A percentile compares a stretch with the other conserved stretches of the same genome.
phyloP scores from a whole-genome alignment of 2,888 invertebrate genomes.

The Agriopis leucophaearia region DNA sequence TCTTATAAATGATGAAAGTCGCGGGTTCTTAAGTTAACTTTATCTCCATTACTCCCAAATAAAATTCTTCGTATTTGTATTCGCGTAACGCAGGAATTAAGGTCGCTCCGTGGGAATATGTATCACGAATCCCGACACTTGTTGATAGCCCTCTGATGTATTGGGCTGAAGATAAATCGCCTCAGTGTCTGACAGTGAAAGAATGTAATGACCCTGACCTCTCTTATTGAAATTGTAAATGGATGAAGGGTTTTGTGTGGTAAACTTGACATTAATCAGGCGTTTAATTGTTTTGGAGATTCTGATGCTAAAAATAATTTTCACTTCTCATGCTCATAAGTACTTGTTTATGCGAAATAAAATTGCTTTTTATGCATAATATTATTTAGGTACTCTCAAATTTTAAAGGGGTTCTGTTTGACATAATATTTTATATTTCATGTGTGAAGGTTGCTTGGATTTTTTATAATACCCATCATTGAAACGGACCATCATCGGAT shows the following conservation, averaged over 20 bases:
- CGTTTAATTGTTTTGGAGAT: slow-evolving; percentile 6
- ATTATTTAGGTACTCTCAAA: too few species aligned
- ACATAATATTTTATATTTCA: too few species aligned
- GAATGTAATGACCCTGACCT: slow-evolving; percentile 55
- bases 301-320: neutral
- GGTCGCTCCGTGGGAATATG: slow-evolving; percentile 29
- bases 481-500: too few species aligned
- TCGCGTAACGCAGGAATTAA: slow-evolving; percentile 23
- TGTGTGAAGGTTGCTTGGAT: too few species aligned
- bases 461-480: too few species aligned
- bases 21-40: slow-evolving; percentile 1
- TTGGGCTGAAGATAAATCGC: slow-evolving; percentile 65
- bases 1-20: too few species aligned
- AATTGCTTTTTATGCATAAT: too few species aligned
- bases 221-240: slow-evolving; percentile 43
- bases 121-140: slow-evolving; percentile 69
- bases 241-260: slow-evolving; percentile 38
- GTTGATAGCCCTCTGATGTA: slow-evolving; percentile 75
- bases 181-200: slow-evolving; percentile 57
- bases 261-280: slow-evolving; percentile 33
- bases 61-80: slow-evolving; percentile 20
- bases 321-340: too few species aligned
- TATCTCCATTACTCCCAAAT: slow-evolving; percentile 5
- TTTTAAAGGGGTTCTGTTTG: too few species aligned
- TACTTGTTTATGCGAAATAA: too few species aligned